phyloP scores from a whole-genome alignment of 2,888 invertebrate genomes.

The Acleris cristana region DNA sequence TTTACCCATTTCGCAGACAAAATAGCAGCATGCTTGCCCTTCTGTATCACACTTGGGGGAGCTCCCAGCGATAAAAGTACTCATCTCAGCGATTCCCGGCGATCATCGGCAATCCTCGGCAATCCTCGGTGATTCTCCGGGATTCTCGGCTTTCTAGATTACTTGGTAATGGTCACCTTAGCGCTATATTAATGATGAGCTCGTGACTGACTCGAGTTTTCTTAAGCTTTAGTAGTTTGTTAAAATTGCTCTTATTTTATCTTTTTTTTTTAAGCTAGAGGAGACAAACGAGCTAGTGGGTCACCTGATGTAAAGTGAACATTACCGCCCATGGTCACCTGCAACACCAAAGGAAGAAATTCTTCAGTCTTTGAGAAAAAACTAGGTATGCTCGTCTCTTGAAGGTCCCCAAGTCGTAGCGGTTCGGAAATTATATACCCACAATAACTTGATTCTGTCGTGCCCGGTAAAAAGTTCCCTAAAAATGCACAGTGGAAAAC shows the following conservation, averaged over 20 bases:
- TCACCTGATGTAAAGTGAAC: too few relatives aligned
- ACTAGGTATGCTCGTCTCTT: too few relatives aligned
- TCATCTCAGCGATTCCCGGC: conserved; percentile 42
- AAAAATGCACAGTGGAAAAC: too few relatives aligned
- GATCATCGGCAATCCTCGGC: conserved; percentile 44
- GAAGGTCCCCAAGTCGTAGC: too few relatives aligned
- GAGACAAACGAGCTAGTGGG: too few relatives aligned
- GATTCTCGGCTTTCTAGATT: conserved; percentile 56
- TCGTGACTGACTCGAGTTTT: conserved; percentile 21
- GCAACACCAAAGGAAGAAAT: too few relatives aligned
- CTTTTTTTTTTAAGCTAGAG: too few relatives aligned
- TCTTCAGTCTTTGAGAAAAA: too few relatives aligned
- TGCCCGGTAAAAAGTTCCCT: too few relatives aligned
- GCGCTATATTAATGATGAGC: conserved; percentile 55
- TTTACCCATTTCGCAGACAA: not conserved
- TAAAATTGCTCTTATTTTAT: not conserved
- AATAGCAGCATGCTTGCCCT: conserved; percentile 12
- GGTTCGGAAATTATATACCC: too few relatives aligned
- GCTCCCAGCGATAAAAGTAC: conserved; percentile 49
- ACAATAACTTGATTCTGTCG: too few relatives aligned
- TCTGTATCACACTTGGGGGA: conserved; percentile 44
- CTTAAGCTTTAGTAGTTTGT: conserved; percentile 1
- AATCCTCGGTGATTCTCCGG: conserved; percentile 45
- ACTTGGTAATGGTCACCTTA: conserved; percentile 57
- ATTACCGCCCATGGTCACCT: too few relatives aligned